Percentiles rank a stretch among this genome's conserved stretches.
Evolutionary conservation across 2,113 vertebrate species (phyloP).

Genomic region (Hassar affinis): DNA sequence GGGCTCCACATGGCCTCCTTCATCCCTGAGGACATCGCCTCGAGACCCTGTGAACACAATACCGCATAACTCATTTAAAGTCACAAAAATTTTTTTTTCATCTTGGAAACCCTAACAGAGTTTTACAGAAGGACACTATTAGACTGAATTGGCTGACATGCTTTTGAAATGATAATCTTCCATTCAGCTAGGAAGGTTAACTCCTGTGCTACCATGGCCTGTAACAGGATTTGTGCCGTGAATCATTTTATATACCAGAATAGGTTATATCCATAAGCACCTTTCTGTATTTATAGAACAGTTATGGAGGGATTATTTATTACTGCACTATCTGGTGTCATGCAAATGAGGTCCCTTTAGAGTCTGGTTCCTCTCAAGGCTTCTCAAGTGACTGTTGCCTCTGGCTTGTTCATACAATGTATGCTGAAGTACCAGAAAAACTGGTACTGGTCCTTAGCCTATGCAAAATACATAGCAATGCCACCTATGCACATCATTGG

Average conservation of each 20-base stretch:
- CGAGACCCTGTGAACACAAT: conserved; percentile 36
- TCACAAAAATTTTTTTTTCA: background rate
- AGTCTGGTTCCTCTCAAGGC: too few species aligned
- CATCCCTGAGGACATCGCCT: conserved; percentile 50
- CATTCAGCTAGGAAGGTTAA: background rate
- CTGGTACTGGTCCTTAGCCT: too few species aligned
- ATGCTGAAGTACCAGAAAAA: too few species aligned
- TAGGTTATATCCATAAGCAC: background rate
- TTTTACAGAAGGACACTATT: background rate
- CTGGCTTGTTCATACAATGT: too few species aligned
- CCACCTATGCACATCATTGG: too few species aligned
- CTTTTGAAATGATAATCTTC: background rate
- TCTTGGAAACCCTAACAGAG: background rate
- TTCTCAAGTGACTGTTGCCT: too few species aligned
- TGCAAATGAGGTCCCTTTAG: too few species aligned
- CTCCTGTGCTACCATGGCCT: background rate
- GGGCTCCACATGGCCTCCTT: conserved; percentile 85
- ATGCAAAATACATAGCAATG: too few species aligned
- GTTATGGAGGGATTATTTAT: too few species aligned
- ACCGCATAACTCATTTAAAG: background rate
- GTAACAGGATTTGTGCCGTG: background rate
- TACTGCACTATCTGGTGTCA: too few species aligned
- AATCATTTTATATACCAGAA: background rate
- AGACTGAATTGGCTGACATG: background rate
- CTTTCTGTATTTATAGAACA: background rate